A percentile compares a stretch with the other conserved stretches of the same genome.
These are phyloP conservation scores for Galeruca laticollis DNA, from an alignment of 2,888 invertebrate genomes.

Conservation along the genomic window DNA sequence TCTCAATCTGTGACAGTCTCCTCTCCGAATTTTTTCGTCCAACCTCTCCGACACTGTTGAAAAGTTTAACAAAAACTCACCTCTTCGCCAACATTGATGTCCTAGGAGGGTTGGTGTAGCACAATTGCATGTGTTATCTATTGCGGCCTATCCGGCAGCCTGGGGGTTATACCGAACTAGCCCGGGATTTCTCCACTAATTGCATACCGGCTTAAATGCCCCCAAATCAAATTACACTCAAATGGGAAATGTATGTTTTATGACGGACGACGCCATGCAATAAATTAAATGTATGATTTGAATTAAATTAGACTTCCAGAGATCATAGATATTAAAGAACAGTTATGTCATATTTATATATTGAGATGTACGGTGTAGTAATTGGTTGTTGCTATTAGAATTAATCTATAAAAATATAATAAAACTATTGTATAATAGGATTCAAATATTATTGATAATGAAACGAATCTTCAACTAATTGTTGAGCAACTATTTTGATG, in stretches of 20 bases:
- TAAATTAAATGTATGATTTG: constrained; percentile 46
- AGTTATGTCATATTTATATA: constrained; percentile 1
- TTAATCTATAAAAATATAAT: no score
- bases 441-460: no score
- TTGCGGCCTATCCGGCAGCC: constrained; percentile 43
- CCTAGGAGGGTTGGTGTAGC: constrained; percentile 48
- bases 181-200: constrained; percentile 50
- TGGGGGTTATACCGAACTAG: constrained; percentile 49
- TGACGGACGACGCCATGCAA: constrained; percentile 33
- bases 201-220: constrained; percentile 54
- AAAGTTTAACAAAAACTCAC: constrained; percentile 21
- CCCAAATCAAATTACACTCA: constrained; percentile 54
- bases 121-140: constrained; percentile 52
- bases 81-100: constrained; percentile 29
- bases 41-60: constrained; percentile 8
- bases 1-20: no score
- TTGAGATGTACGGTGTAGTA: no score
- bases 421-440: no score
- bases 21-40: background rate
- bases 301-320: constrained; percentile 38
- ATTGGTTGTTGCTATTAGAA: background rate
- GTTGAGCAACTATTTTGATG: no score
- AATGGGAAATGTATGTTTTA: constrained; percentile 53
- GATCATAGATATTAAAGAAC: constrained; percentile 2
- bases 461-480: no score